A percentile compares a stretch with the other conserved stretches of the same genome.
Conservation (phyloP, 2,888 invertebrate genomes). For the Rosalia funebris region DNA sequence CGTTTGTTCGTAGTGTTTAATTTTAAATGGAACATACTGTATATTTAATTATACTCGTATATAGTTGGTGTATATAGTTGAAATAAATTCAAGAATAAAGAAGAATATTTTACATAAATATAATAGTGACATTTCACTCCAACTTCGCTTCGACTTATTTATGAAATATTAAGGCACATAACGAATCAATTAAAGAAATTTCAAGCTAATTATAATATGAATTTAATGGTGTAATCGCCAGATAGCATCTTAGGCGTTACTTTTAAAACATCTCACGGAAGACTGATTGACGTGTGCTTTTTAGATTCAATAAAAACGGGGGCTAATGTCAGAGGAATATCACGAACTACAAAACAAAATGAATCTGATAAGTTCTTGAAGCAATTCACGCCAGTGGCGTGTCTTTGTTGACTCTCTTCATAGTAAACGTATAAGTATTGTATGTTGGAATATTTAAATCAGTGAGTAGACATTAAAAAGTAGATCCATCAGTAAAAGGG, state of each 20-base stretch:
- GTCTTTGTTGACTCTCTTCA: too few species aligned
- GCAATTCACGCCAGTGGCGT: constrained; percentile 29
- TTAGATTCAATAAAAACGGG: constrained; percentile 41
- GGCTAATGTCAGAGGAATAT: constrained; percentile 37
- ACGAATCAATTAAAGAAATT: constrained; percentile 42
- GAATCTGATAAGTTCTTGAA: constrained; percentile 43
- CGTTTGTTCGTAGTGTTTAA: too few species aligned
- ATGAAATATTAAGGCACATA: constrained; percentile 25
- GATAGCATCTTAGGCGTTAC: constrained; percentile 41
- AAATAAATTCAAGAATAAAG: too few species aligned
- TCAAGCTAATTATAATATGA: constrained; percentile 49
- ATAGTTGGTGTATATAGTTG: too few species aligned
- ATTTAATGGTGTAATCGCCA: constrained; percentile 44
- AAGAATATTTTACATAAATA: too few species aligned
- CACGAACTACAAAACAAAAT: constrained; percentile 41
- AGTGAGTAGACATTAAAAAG: too few species aligned
- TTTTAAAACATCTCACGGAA: constrained; percentile 34
- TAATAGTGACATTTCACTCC: background rate
- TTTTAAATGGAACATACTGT: too few species aligned
- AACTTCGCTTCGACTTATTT: background rate
- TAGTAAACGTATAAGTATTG: too few species aligned
- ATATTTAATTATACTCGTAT: too few species aligned
- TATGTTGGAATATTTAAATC: too few species aligned
- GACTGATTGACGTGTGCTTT: constrained; percentile 43
- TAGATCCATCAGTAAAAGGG: too few species aligned